Evolutionary conservation across 2,888 invertebrate species (phyloP).

Genomic region (Druceiella hillmani): DNA sequence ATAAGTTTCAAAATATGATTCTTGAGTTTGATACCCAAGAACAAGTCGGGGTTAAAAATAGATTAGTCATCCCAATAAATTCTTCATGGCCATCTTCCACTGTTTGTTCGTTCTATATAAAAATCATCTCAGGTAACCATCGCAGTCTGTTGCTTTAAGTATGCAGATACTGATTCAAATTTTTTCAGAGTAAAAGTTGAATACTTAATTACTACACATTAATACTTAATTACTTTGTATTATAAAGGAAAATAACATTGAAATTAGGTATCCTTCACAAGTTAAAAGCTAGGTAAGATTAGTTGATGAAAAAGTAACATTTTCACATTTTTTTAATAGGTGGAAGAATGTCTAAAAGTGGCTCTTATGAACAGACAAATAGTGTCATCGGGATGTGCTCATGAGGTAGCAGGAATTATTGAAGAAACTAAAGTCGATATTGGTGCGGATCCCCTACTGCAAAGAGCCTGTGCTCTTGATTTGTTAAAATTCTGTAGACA

Average conservation of each 20-base stretch:
- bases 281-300: conserved; percentile 31
- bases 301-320: conserved; percentile 49
- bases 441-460: conserved; percentile 88
- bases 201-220: too few relatives aligned
- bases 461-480: conserved; percentile 84
- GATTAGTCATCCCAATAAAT: too few relatives aligned
- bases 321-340: conserved; percentile 44
- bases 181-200: too few relatives aligned
- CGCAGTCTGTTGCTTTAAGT: too few relatives aligned
- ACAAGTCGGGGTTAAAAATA: too few relatives aligned
- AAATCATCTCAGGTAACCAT: too few relatives aligned
- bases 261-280: conserved; percentile 22
- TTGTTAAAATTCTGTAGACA: conserved; percentile 73
- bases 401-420: conserved; percentile 84
- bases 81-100: too few relatives aligned
- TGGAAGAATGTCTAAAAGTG: conserved; percentile 90
- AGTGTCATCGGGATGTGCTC: conserved; percentile 67
- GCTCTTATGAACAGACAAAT: conserved; percentile 70
- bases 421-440: conserved; percentile 91
- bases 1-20: too few relatives aligned
- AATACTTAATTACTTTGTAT: too few relatives aligned
- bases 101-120: too few relatives aligned
- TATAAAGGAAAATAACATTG: background rate
- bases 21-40: too few relatives aligned
- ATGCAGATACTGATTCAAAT: too few relatives aligned